A percentile compares a stretch with the other conserved stretches of the same genome.
These are phyloP conservation scores for Plumapathes pennacea DNA, from an alignment of 92 coral and sea anemone species.

Conservation along the genomic window DNA sequence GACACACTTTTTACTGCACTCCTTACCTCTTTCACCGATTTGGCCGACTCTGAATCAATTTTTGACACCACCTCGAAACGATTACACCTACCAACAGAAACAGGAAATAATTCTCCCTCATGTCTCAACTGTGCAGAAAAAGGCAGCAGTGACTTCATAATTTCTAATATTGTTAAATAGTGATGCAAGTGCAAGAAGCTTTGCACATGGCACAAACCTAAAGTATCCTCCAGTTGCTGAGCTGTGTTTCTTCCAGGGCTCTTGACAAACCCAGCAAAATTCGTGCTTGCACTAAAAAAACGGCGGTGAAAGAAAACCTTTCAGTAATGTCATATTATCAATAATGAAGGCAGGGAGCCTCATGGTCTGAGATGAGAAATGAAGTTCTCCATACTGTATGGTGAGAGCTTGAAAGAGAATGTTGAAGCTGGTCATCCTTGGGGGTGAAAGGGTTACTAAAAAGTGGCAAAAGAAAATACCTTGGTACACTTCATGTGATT, in stretches of 20 bases:
- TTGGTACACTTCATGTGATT: conserved; percentile 96
- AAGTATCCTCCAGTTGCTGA: conserved; percentile 98
- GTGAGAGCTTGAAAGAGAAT: too few species aligned
- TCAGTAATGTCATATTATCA: neutral
- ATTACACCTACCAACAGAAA: conserved; percentile 67
- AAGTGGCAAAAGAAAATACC: too few species aligned
- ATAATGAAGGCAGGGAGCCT: too few species aligned
- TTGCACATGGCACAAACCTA: conserved; percentile 48
- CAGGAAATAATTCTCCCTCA: neutral
- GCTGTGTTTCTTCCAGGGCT: conserved; percentile 95
- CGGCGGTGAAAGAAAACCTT: neutral
- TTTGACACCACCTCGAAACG: conserved; percentile 86
- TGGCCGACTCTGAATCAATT: conserved; percentile 73
- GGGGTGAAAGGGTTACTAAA: neutral
- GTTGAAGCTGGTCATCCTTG: too few species aligned
- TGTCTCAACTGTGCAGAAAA: neutral
- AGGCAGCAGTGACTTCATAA: neutral
- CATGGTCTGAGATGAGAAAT: too few species aligned
- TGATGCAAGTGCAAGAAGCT: neutral
- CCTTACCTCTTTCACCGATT: conserved; percentile 71
- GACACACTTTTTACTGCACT: neutral
- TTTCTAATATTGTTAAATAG: neutral
- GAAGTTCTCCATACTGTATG: too few species aligned
- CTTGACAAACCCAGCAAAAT: conserved; percentile 92
- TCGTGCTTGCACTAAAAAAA: conserved; percentile 81